Base-by-base conservation (phyloP, 2,888 invertebrate genomes). In the Phytoseiulus persimilis region DNA sequence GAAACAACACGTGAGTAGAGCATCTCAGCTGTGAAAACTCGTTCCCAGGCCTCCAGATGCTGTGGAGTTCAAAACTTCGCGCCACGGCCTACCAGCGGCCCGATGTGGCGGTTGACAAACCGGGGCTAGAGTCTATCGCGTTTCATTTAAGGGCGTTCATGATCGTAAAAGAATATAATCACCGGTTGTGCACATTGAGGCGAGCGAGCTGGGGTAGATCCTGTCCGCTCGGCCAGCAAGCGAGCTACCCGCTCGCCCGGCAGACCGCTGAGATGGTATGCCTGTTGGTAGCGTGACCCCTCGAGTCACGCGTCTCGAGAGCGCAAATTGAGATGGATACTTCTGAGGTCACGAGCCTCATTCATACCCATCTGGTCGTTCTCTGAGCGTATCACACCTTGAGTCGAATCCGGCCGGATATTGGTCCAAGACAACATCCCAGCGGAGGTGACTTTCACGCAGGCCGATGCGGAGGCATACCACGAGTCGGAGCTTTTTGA, bases 1-100 rank as follows among this genome's bases (percentile, higher is more conserved):
- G 93, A 98, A 98, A 93, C 98, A 98, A 93, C 97, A 97, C 95
- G 97, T 97, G 93, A 94, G 94, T 90, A 90, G 87, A 90, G 23
- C n/a, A 89, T 65, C 31, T 33, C 18, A n/a, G n/a, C n/a, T n/a
- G n/a, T 33, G 5, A 39, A 89, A 39, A 32, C n/a, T n/a, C n/a
- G n/a, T n/a, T n/a, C n/a, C n/a, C n/a, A n/a, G n/a, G n/a, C n/a
- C n/a, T 83, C 6, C 31, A 32, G 11, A 32, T 45, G 32, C 18
- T 89, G 31, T 14, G 1, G 9, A 6, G 28, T 28, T 28, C 28
- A 31, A 45, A 89, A 65, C 3, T 89, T 11, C 23, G 89, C 11
- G 32, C 32, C 1, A 89, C 28, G 18, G 9, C 32, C 32, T 18
- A 83, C 65, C 28, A 65, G 18, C 28, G 65, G 65, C 11, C 18